Conservation (phyloP, 92 coral and sea anemone genomes). For the Heliopora coerulea region DNA sequence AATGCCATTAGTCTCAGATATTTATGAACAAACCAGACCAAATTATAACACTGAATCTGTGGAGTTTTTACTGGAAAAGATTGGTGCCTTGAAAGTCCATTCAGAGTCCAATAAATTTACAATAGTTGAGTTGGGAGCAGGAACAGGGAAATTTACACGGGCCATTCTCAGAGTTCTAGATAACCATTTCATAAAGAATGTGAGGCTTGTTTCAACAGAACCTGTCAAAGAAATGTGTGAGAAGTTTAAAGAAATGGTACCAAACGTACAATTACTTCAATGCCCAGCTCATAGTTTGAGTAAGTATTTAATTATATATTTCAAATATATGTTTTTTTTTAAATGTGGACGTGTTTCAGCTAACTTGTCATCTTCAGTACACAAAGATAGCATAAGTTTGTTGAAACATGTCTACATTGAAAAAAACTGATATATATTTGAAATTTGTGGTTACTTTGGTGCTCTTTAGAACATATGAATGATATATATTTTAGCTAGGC, state of each 20-base stretch:
- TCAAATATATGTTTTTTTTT: too few species aligned
- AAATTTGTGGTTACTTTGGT: too few species aligned
- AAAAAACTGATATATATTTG: too few species aligned
- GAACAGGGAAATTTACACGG: slow-evolving; percentile 90
- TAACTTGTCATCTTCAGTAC: too few species aligned
- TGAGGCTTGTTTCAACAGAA: slow-evolving; percentile 69
- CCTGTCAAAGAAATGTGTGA: slow-evolving; percentile 64
- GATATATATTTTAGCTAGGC: too few species aligned
- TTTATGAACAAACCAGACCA: slow-evolving; percentile 80
- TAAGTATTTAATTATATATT: too few species aligned
- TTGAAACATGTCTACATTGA: too few species aligned
- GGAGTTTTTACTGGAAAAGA: slow-evolving; percentile 62
- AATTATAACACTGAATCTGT: slow-evolving; percentile 69
- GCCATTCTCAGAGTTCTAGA: slow-evolving; percentile 56
- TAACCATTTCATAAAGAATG: slow-evolving; percentile 47
- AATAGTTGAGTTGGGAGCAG: slow-evolving; percentile 74
- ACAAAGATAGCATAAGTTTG: too few species aligned
- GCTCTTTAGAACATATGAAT: too few species aligned
- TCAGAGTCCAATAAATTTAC: slow-evolving; percentile 45
- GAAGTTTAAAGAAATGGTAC: slow-evolving; percentile 57
- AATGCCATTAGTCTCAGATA: not conserved
- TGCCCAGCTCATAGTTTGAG: slow-evolving; percentile 66
- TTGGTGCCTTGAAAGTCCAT: slow-evolving; percentile 54
- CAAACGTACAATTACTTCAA: slow-evolving; percentile 61
- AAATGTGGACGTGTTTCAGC: too few species aligned